phyloP scores from a whole-genome alignment of 2,888 invertebrate species.

The Rotaria socialis region DNA sequence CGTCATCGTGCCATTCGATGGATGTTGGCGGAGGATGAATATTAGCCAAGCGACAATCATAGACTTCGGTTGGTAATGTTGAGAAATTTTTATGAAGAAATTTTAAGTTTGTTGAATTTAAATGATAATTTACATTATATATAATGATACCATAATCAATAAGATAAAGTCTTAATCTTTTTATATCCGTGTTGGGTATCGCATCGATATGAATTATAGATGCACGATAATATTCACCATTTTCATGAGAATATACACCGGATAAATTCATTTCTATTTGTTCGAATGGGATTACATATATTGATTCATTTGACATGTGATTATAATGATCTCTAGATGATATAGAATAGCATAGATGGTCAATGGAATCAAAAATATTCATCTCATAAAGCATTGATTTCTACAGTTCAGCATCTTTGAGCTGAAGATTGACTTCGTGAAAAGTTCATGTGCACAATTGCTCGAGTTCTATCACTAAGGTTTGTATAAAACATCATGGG shows the following conservation, averaged over 20 bases:
- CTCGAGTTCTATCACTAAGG: too few species aligned
- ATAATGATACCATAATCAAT: neutral
- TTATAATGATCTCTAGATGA: neutral
- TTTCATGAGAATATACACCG: neutral
- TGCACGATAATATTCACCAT: neutral
- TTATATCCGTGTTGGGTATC: neutral
- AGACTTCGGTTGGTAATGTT: neutral
- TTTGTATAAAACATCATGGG: too few species aligned
- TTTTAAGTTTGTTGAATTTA: neutral
- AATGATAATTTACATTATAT: neutral
- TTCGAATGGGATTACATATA: neutral
- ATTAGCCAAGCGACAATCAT: neutral
- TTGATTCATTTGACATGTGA: neutral
- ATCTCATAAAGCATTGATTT: too few species aligned
- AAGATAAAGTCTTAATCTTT: neutral
- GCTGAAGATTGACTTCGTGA: too few species aligned
- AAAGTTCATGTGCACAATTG: too few species aligned
- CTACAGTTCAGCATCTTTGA: too few species aligned
- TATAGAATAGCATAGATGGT: too few species aligned
- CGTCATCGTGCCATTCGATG: neutral
- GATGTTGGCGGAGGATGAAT: neutral
- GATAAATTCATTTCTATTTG: neutral
- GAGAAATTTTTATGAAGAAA: neutral
- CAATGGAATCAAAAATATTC: too few species aligned
- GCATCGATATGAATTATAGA: neutral